Evolutionary conservation across 2,888 invertebrate genomes (phyloP), one percentile per base, ranked within the genome.

Genomic region (Linyphia triangularis): DNA sequence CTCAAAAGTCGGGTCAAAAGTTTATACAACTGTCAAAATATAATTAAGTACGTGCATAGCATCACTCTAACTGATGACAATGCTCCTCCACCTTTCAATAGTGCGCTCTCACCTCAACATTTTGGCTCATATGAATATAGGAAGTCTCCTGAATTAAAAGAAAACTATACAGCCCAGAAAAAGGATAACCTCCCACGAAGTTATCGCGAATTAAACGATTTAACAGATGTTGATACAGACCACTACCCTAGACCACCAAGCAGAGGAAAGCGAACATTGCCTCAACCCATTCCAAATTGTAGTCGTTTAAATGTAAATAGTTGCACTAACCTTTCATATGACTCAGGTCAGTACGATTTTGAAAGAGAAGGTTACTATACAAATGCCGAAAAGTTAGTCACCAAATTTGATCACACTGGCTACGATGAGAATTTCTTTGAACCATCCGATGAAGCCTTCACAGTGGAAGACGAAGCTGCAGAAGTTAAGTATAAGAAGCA

Each of bases 1-100:
- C 57, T 90, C 5, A 85, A 85, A 67, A 72, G 81, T 13, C 61
- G 79, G 1, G 43, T 89, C 10, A 86, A 90, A 69, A 70, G 81
- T 30, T 33, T 81, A n/a, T 79, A 88, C 26, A 67, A 73, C 16
- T 78, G 88, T 61, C 85, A 81, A 33, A 78, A 70, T 40, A 85
- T 83, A 6, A 57, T 85, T 57, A 85, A 69, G 37, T 84, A 85
- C 57, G 84, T 85, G 10, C 67, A 85, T 16, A 73, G 51, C 33
- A 83, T 83, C 5, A 65, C 65, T 33, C 22, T 83, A n/a, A 73
- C 83, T 24, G 83, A 83, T 63, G 33, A 81, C 19, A 83, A 83
- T 19, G 24, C 26, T 22, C n/a, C n/a, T n/a, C 43, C 51, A 51
- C 28, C 73, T 33, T 65, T 73, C 33, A n/a, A 43, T 3, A 84